Base-by-base conservation (phyloP, 2,888 invertebrate species). In the Tinea pellionella region DNA sequence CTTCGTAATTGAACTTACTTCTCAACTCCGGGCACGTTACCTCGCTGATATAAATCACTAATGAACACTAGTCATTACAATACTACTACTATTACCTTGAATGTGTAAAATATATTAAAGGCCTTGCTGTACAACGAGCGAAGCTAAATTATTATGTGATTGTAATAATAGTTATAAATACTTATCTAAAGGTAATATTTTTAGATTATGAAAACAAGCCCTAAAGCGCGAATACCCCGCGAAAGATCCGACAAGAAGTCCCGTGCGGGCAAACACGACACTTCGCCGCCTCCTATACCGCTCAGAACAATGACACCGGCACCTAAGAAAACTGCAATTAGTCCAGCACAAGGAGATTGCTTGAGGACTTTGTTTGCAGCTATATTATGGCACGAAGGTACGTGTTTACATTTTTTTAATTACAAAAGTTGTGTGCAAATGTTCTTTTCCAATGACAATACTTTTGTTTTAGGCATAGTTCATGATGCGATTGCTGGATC, bases 401-500 rank as follows among this genome's bases (percentile, higher is more conserved):
- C 58, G 60, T 47, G 9, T 59, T 24, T 24, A 24, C 30, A 13
- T 11, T 4, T 16, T 29, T 16, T 51, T 42, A 51, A 41, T 16
- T 56, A 24, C 24, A 3, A 24, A 24, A 24, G 6, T 6, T 24
- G 2, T 24, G 2, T 24, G 24, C 6, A 24, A 24, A 24, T 24
- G 24, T 24, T 3, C n/a, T n/a, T n/a, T n/a, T n/a, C n/a, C 6
- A 24, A 24, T 24, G 3, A 24, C 24, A 24, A 24, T 24, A 6
- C 3, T 24, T 3, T 24, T 24, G 24, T 24, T 59, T 12, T 68
- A 90, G 92, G 97, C 12, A 93, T 98, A 56, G 97, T 98, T 0
- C 97, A 98, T 74, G 98, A 99, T 76, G 97, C 98, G 6, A 98
- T 99, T 93, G 97, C 98, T 0, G 98, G 97, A 73, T 97, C 98